Percentiles rank a stretch among this genome's conserved stretches.
Evolutionary conservation across 2,113 vertebrate species (phyloP).

Genomic region (Pteruthius melanotis): DNA sequence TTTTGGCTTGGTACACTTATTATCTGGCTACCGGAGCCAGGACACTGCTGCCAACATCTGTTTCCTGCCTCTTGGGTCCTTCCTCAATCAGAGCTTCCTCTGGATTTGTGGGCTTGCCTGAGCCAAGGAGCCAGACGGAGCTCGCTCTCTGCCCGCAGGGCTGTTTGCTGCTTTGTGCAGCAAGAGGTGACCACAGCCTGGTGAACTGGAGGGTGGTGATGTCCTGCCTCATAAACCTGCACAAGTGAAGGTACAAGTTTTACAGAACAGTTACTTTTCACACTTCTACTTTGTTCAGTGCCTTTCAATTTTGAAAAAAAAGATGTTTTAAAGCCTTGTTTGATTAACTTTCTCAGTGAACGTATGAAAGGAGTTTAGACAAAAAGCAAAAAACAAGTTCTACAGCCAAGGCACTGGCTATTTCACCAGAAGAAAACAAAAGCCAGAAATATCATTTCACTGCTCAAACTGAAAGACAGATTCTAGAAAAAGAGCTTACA

Average conservation of each 20-base stretch:
- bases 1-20: constrained; percentile 37
- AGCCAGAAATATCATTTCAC: neutral
- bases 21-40: constrained; percentile 46
- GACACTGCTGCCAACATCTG: constrained; percentile 40
- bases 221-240: neutral
- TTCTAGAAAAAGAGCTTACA: constrained; percentile 16
- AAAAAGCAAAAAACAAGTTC: neutral
- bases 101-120: neutral
- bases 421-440: constrained; percentile 1
- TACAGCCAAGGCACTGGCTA: neutral
- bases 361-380: fast-evolving
- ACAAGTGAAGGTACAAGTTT: neutral
- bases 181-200: neutral
- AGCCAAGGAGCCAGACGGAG: neutral
- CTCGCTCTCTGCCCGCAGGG: fast-evolving
- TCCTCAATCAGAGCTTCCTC: neutral
- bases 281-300: neutral
- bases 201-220: neutral
- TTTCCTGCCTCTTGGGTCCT: constrained; percentile 38
- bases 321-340: neutral
- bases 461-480: neutral
- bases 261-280: neutral
- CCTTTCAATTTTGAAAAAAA: neutral
- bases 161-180: neutral
- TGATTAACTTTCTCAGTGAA: neutral